Evolutionary conservation across 1,140 invertebrate genomes (phyloP).

Genomic region (Adoxophyes honmai): DNA sequence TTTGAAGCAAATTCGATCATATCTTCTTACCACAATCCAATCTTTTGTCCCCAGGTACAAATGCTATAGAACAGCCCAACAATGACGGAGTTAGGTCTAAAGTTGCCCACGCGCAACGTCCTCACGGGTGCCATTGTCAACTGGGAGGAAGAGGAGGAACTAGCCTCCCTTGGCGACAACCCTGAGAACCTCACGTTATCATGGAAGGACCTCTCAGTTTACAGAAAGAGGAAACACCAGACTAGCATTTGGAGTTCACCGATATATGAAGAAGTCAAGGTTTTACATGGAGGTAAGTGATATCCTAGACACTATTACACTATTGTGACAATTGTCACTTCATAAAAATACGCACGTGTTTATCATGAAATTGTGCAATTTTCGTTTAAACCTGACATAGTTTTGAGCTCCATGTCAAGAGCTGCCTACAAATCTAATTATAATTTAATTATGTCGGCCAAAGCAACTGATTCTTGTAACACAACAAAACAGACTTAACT

Average conservation of each 20-base stretch:
- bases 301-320: too few species aligned
- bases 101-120: constrained; percentile 59
- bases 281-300: constrained; percentile 62
- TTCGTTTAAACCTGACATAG: too few species aligned
- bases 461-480: too few species aligned
- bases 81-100: constrained; percentile 46
- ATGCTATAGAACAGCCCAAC: constrained; percentile 50
- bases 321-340: too few species aligned
- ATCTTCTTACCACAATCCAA: too few species aligned
- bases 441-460: too few species aligned
- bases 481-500: too few species aligned
- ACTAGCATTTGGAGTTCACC: constrained; percentile 64
- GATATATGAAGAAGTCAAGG: constrained; percentile 64
- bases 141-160: constrained; percentile 60
- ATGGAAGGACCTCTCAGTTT: constrained; percentile 69
- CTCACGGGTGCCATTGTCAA: constrained; percentile 61
- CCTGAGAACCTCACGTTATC: constrained; percentile 62
- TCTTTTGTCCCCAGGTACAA: constrained; percentile 38
- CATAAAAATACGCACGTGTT: too few species aligned
- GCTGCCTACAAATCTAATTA: too few species aligned
- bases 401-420: too few species aligned
- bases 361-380: too few species aligned
- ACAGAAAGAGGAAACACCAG: constrained; percentile 57
- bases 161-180: constrained; percentile 44
- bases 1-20: too few species aligned